Evolutionary conservation across 2,797 vertebrate genomes (phyloP), one percentile per base, ranked within the genome.

Genomic region (Esox lucius): DNA sequence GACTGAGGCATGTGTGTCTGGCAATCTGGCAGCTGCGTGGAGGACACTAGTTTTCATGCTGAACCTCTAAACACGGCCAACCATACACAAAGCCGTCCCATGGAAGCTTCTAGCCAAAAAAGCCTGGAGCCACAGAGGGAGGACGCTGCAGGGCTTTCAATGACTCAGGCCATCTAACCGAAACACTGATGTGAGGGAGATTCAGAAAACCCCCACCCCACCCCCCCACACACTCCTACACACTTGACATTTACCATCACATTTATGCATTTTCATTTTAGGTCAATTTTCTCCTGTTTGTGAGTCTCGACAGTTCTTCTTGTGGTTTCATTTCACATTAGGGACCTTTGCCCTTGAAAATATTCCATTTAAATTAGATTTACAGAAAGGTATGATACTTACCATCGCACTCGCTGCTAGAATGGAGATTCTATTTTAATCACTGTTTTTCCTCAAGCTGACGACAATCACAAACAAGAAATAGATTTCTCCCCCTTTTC

Each of bases 311-410:
- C 9, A 61, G 56, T 24, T 13, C 42, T 61, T 26, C 61, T 12
- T 26, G 56, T 24, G 56, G 56, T 26, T 61, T 61, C 56, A 61
- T 61, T 61, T 61, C 56, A 61, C 56, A 61, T 61, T 61, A 61
- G 56, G 56, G 56, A 61, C 56, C 56, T 61, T 24, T 24, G 56
- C 56, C 22, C 56, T 61, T 26, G 56, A 61, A 13, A 61, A 61
- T 61, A 26, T 61, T 61, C n/a, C 11, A 61, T 61, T 61, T 61
- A 61, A 24, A 61, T 61, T 24, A 61, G 56, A 26, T 24, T 26
- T 12, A 61, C n/a, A 13, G 11, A 61, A 24, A 12, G 56, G 22
- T n/a, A 61, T 24, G 22, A 61, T 26, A 24, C 56, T 12, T 61
- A 61, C 24, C 56, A 26, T 26, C 9, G 24, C 9, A 6, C 56